Percentiles rank a stretch among this genome's conserved stretches.
Conservation (phyloP, 2,888 invertebrate genomes). For the Anoncus sp. region DNA sequence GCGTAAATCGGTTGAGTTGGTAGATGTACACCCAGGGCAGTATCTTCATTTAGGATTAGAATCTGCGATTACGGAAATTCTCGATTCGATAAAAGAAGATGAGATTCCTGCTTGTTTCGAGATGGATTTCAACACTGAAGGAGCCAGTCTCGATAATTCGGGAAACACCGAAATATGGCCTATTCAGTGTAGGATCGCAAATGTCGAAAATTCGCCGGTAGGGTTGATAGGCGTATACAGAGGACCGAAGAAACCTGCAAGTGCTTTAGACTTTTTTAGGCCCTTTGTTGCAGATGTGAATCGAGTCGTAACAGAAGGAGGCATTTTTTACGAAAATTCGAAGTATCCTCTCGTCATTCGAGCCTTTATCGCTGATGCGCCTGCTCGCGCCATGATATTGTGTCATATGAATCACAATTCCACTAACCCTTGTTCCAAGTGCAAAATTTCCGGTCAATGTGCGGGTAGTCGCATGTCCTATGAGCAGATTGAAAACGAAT, state of each 20-base stretch:
- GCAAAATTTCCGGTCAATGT: conserved; percentile 28
- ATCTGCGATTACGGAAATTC: neutral
- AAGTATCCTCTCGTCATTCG: conserved; percentile 11
- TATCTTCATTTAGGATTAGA: conserved; percentile 39
- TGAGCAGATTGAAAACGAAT: neutral
- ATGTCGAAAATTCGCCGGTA: conserved; percentile 43
- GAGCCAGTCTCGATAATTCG: conserved; percentile 13
- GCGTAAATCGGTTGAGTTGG: too few species aligned
- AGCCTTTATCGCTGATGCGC: conserved; percentile 35
- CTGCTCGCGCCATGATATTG: conserved; percentile 31
- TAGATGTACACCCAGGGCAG: conserved; percentile 25
- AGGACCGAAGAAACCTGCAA: conserved; percentile 43
- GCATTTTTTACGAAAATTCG: conserved; percentile 25
- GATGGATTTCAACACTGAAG: conserved; percentile 28
- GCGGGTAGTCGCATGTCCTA: neutral
- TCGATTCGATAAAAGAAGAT: neutral
- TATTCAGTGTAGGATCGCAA: conserved; percentile 45
- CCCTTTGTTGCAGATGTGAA: conserved; percentile 3
- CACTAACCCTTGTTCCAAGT: conserved; percentile 30
- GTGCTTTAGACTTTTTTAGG: conserved; percentile 5
- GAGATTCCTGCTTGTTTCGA: conserved; percentile 10
- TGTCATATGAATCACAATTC: conserved; percentile 20
- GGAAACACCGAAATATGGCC: conserved; percentile 56
- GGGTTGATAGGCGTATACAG: conserved; percentile 58
- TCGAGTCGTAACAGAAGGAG: conserved; percentile 26